phyloP scores from a whole-genome alignment of 2,113 vertebrate species.

The Lanius collurio region DNA sequence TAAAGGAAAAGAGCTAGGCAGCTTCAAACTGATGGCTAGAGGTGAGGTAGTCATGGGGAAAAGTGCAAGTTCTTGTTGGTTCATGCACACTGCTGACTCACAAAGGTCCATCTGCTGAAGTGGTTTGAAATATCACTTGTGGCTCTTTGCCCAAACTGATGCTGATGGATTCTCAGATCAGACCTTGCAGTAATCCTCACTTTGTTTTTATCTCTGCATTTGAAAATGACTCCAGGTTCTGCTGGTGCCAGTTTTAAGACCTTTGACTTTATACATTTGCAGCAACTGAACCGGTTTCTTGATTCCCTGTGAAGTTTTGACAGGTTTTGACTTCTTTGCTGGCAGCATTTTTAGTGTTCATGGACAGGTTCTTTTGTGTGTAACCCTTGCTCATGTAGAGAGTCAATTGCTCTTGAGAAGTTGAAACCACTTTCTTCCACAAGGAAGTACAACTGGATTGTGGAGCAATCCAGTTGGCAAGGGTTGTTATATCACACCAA shows the following conservation, averaged over 20 bases:
- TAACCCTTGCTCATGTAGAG: neutral
- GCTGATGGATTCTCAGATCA: neutral
- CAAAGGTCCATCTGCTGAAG: neutral
- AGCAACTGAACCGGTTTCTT: neutral
- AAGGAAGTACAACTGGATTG: neutral
- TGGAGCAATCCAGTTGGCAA: neutral
- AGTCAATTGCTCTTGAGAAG: neutral
- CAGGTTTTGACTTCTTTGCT: neutral
- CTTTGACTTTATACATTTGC: neutral
- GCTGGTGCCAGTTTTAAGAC: neutral
- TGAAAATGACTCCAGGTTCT: neutral
- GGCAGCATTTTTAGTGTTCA: neutral
- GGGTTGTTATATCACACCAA: neutral
- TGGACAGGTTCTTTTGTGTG: neutral
- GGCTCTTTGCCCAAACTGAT: neutral
- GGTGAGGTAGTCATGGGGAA: constrained; percentile 10
- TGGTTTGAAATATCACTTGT: neutral
- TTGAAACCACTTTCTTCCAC: neutral
- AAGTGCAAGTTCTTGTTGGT: neutral
- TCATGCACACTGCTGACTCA: neutral
- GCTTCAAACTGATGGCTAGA: constrained; percentile 24
- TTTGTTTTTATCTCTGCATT: neutral
- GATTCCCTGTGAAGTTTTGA: neutral
- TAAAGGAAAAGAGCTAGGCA: constrained; percentile 34
- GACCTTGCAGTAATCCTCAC: neutral